Base-by-base conservation (phyloP, 2,888 invertebrate genomes). In the Bugulina stolonifera region DNA sequence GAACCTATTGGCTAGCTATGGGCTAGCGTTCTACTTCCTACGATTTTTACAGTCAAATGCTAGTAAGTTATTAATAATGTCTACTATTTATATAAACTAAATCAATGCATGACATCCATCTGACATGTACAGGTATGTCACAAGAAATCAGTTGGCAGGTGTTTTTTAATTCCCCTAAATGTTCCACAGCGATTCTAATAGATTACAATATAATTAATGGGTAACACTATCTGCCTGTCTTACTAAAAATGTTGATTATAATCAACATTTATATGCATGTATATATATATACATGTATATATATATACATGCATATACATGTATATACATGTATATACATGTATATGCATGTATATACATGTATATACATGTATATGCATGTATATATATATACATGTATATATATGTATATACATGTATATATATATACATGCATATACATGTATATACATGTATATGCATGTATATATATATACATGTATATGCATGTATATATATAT, bases 61-160 rank as follows among this genome's bases (percentile, higher is more conserved):
- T 10, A 70, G 70, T 70, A 70, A 35, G 70, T 23, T 14, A 52
- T 52, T 10, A n/a, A n/a, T n/a, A n/a, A n/a, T n/a, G n/a, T n/a
- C n/a, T n/a, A n/a, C n/a, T n/a, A n/a, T n/a, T n/a, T n/a, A n/a
- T n/a, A n/a, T n/a, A n/a, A n/a, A n/a, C n/a, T n/a, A n/a, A n/a
- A n/a, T n/a, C n/a, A n/a, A n/a, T n/a, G n/a, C n/a, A n/a, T n/a
- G n/a, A n/a, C n/a, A n/a, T n/a, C n/a, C n/a, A n/a, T n/a, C n/a
- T n/a, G n/a, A n/a, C n/a, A n/a, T n/a, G n/a, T n/a, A n/a, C n/a
- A n/a, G n/a, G n/a, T n/a, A n/a, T n/a, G n/a, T n/a, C n/a, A n/a
- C n/a, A n/a, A n/a, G n/a, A n/a, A n/a, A n/a, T n/a, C n/a, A n/a
- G n/a, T n/a, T n/a, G n/a, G n/a, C n/a, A n/a, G n/a, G n/a, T n/a